Conservation (phyloP, 2,888 invertebrate genomes). For the Autographa pulchrina region DNA sequence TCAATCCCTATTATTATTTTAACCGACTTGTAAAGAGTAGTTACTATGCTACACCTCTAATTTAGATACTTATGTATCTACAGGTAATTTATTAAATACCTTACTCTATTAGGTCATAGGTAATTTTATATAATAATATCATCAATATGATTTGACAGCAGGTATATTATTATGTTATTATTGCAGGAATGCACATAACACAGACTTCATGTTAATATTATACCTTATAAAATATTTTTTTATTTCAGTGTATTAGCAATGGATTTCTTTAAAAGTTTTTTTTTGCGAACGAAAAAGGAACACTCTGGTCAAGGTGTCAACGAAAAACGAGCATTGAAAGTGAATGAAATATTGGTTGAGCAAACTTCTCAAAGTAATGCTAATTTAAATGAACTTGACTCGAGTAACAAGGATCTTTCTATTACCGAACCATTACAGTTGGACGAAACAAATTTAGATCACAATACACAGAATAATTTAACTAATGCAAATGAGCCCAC, state of each 20-base stretch:
- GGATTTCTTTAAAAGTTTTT: constrained; percentile 36
- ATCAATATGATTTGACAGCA: too few relatives aligned
- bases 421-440: background rate
- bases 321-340: background rate
- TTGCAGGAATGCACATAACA: too few relatives aligned
- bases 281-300: constrained; percentile 1
- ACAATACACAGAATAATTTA: background rate
- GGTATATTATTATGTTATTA: too few relatives aligned
- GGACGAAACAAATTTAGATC: background rate
- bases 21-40: too few relatives aligned
- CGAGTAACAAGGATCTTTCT: background rate
- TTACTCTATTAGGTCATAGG: too few relatives aligned
- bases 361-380: background rate
- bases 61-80: too few relatives aligned
- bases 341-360: background rate
- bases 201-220: too few relatives aligned
- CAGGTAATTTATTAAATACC: too few relatives aligned
- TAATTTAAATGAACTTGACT: constrained; percentile 3
- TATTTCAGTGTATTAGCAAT: constrained; percentile 37
- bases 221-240: background rate
- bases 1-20: too few relatives aligned
- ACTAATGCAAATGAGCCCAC: background rate
- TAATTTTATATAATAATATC: too few relatives aligned
- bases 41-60: too few relatives aligned
- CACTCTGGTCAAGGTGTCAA: background rate